A percentile compares a stretch with the other conserved stretches of the same genome.
Evolutionary conservation across 1,140 invertebrate species (phyloP).

Genomic region (Panagrolaimus sp.): DNA sequence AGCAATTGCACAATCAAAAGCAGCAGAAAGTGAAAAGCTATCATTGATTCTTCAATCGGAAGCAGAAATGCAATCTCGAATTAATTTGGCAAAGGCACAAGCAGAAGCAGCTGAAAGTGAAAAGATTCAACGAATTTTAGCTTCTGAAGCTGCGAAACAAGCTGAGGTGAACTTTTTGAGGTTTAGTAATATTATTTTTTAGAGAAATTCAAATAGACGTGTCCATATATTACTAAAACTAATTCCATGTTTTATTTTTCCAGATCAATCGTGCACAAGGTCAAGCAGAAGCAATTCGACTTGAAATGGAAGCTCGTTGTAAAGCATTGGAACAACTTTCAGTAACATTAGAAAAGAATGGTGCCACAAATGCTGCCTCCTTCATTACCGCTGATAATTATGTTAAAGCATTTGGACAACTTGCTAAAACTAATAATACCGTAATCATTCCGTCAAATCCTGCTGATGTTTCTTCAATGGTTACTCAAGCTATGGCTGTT

Average conservation of each 20-base stretch:
- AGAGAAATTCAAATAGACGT: too few relatives aligned
- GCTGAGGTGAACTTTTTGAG: conserved; percentile 46
- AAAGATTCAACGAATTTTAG: conserved; percentile 79
- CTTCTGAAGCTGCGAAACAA: conserved; percentile 73
- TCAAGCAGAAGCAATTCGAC: conserved; percentile 77
- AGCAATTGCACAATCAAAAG: too few relatives aligned
- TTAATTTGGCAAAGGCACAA: conserved; percentile 74
- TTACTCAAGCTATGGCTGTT: conserved; percentile 47
- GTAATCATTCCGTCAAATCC: conserved; percentile 84
- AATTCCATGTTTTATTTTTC: too few relatives aligned
- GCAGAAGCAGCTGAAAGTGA: conserved; percentile 69
- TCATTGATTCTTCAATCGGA: conserved; percentile 94
- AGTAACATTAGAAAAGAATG: conserved; percentile 38
- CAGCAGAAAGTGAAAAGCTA: conserved; percentile 85
- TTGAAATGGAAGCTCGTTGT: conserved; percentile 76
- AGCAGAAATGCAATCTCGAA: conserved; percentile 75
- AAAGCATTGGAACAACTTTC: conserved; percentile 72
- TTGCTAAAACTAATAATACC: conserved; percentile 88
- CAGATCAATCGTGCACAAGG: conserved; percentile 79
- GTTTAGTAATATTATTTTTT: too few relatives aligned
- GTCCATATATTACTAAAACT: too few relatives aligned
- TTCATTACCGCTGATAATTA: conserved; percentile 40
- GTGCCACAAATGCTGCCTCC: conserved; percentile 27
- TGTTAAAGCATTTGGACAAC: conserved; percentile 41
- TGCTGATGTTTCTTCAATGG: conserved; percentile 70